phyloP scores from a whole-genome alignment of 2,797 vertebrate genomes.

The Molossus molossus region DNA sequence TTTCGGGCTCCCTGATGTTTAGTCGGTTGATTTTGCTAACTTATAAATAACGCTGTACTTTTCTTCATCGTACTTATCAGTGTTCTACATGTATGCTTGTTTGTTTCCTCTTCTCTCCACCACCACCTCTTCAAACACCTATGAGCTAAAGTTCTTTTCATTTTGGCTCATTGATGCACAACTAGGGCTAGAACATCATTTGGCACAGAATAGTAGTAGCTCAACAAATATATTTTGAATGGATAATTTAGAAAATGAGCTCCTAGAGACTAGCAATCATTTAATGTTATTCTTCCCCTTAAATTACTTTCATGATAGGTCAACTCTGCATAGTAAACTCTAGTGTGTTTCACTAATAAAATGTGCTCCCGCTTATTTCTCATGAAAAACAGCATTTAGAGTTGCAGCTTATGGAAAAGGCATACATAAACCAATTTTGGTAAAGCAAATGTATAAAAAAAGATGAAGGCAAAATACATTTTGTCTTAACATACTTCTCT shows the following conservation, averaged over 20 bases:
- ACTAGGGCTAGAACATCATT: neutral
- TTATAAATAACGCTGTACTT: neutral
- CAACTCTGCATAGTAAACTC: neutral
- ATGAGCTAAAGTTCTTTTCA: neutral
- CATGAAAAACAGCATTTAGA: slow-evolving; percentile 9
- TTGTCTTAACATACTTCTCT: neutral
- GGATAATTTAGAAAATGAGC: neutral
- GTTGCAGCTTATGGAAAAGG: neutral
- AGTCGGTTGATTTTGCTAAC: neutral
- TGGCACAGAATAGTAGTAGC: neutral
- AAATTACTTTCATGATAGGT: neutral
- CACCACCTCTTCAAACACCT: neutral
- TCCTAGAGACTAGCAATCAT: neutral
- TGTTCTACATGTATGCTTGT: neutral
- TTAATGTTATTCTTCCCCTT: neutral
- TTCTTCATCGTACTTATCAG: neutral
- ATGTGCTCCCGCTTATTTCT: neutral
- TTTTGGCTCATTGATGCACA: neutral
- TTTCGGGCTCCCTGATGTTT: neutral
- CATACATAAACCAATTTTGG: neutral
- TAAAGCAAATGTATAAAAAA: slow-evolving; percentile 9
- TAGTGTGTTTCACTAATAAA: neutral
- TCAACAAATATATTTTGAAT: neutral
- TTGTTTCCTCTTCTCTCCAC: neutral
- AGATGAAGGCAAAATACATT: slow-evolving; percentile 1